Evolutionary conservation across 1,140 invertebrate genomes (phyloP), one percentile per base, ranked within the genome.

Genomic region (Ceratina japonica): DNA sequence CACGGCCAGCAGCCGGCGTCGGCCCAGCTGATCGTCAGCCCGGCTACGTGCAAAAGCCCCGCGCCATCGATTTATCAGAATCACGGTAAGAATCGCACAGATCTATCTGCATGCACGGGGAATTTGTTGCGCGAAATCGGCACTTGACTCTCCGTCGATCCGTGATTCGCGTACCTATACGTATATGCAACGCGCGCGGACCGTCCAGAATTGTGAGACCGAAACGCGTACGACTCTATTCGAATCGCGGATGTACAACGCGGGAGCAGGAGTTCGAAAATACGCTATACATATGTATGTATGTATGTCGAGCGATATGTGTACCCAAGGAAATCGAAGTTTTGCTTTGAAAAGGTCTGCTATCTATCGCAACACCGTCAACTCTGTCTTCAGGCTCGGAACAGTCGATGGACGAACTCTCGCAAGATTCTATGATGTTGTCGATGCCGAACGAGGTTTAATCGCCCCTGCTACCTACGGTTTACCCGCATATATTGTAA

Each of bases 371-470:
- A 79, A 84, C 75, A 61, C 72, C 61, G 71, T 81, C 80, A 72
- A 78, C 90, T 88, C 90, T 92, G 83, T 92, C 94, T 94, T 89
- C 93, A 95, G 96, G 96, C 88, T 96, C 95, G n/a, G 93, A 93
- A 81, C 89, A 92, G 79, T 96, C 96, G 68, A 94, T 96, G 93
- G 96, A 96, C 92, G 96, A 97, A 88, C 91, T 96, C 16, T 96
- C 96, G 10, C 95, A 96, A 89, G 96, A 97, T 87, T 96, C 96
- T 15, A 95, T 95, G 84, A 94, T 96, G 88, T 94, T 96, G 86
- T 96, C 95, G 87, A 96, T 96, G 95, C 95, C 95, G 90, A 95
- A 95, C 81, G 95, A 96, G 92, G 95, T 96, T 81, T 86, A 86
- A 86, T 83, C 56, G 64, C 64, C 51, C 24, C 68, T 44, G 37